Base-by-base conservation (phyloP, 2,113 vertebrate species). In the Bettongia penicillata region DNA sequence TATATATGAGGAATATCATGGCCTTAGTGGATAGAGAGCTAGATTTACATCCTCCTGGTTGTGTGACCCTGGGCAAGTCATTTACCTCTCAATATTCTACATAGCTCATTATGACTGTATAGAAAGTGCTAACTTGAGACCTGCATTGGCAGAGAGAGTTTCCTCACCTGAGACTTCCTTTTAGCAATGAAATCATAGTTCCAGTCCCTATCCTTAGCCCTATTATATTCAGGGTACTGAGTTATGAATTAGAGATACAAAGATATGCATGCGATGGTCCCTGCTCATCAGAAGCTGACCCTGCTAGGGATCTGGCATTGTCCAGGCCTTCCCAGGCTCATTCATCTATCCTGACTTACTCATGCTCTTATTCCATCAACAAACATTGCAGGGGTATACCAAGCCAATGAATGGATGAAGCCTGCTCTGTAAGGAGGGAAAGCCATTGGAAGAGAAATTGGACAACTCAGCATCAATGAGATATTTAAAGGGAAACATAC, bases 391-490 rank as follows among this genome's bases (percentile, higher is more conserved):
- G n/a, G 19, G n/a, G 7, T 84, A 37, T 43, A 19, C 68, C 68
- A 84, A 43, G 19, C n/a, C 68, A 84, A 22, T 84, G 19, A n/a
- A 28, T 84, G 19, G 19, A 23, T 84, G 68, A 84, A 84, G n/a
- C n/a, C 19, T 53, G 23, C 57, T 91, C 89, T 90, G 19, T 19
- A 91, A 93, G 22, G 90, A 0, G 11, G 24, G 90, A 93, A 92
- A 48, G 43, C 68, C 57, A 92, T 5, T 97, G 97, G 93, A 94
- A 93, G 51, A 90, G 91, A 91, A 92, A 90, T 24, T 1, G 22
- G 93, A 94, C 52, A 98, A 95, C 95, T 97, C 97, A 97, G 94
- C 7, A 8, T 91, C 97, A 96, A 95, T 93, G 93, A 98, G 93
- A 96, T 52, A 93, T 94, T 92, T 90, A 97, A 98, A 98, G 95